These are phyloP conservation scores for Trachythela sp. DNA, from an alignment of 64 coral and sea anemone genomes.

Conservation along the genomic window DNA sequence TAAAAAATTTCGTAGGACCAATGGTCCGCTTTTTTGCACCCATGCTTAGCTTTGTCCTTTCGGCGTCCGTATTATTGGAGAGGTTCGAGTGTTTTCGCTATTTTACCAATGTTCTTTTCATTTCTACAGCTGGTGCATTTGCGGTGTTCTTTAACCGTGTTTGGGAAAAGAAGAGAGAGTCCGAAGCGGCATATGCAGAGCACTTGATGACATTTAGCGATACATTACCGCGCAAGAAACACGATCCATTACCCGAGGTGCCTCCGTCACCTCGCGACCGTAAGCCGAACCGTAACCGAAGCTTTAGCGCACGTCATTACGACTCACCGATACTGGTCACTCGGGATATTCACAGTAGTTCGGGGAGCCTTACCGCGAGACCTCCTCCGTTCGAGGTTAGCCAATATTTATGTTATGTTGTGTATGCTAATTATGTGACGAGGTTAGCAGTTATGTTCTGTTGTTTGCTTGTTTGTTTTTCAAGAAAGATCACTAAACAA, in stretches of 20 bases:
- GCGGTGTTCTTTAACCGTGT: conserved; percentile 87
- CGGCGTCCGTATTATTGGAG: neutral
- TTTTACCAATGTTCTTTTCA: neutral
- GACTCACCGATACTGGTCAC: neutral
- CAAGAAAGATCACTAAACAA: too few relatives aligned
- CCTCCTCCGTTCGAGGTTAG: neutral
- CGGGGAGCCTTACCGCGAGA: neutral
- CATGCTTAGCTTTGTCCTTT: too few relatives aligned
- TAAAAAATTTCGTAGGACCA: too few relatives aligned
- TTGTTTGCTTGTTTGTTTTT: too few relatives aligned
- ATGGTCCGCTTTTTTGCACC: too few relatives aligned
- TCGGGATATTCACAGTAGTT: neutral
- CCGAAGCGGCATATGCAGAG: conserved; percentile 65
- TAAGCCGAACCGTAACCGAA: conserved; percentile 7
- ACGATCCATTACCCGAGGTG: conserved; percentile 63
- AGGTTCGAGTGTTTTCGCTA: neutral
- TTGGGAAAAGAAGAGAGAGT: conserved; percentile 89
- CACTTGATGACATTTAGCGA: conserved; percentile 59
- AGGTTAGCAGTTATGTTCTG: too few relatives aligned
- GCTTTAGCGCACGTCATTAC: conserved; percentile 1
- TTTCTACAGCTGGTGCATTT: conserved; percentile 69
- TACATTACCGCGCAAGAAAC: conserved; percentile 36
- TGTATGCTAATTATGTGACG: too few relatives aligned
- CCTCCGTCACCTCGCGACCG: conserved; percentile 5
- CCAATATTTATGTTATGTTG: too few relatives aligned